phyloP scores from a whole-genome alignment of 2,888 invertebrate genomes.

The Scaeva pyrastri region DNA sequence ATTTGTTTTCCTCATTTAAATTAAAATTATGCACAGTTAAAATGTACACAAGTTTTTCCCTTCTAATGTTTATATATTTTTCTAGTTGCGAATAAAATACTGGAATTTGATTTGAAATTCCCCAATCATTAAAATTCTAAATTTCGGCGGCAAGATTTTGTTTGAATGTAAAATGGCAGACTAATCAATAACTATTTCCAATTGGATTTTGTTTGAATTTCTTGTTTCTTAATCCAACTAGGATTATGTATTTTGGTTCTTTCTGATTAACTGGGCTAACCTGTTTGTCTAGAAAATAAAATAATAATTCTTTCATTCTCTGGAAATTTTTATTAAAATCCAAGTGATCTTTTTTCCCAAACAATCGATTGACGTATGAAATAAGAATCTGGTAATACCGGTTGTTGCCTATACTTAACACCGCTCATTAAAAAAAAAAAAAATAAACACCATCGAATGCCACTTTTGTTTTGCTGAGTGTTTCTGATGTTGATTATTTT shows the following conservation, averaged over 20 bases:
- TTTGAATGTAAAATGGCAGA: too few relatives aligned
- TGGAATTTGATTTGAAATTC: too few relatives aligned
- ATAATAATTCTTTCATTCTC: not conserved
- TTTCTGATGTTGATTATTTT: not conserved
- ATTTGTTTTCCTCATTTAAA: too few relatives aligned
- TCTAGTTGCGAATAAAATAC: too few relatives aligned
- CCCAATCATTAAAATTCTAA: too few relatives aligned
- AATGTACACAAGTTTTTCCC: too few relatives aligned
- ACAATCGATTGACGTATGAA: not conserved
- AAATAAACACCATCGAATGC: too few relatives aligned
- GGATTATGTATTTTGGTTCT: not conserved
- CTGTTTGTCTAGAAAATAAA: not conserved
- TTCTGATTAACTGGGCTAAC: not conserved
- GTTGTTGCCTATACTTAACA: constrained; percentile 5
- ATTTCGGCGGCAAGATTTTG: too few relatives aligned
- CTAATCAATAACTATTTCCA: too few relatives aligned
- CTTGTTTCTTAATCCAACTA: not conserved
- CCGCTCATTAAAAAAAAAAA: not conserved
- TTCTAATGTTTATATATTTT: too few relatives aligned
- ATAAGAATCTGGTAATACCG: constrained; percentile 32
- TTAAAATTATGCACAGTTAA: too few relatives aligned
- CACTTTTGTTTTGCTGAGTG: constrained; percentile 16
- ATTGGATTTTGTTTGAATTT: not conserved
- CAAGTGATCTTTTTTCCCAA: not conserved
- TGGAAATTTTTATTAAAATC: not conserved